phyloP scores from a whole-genome alignment of 2,888 invertebrate species.

The Lydus trimaculatus region DNA sequence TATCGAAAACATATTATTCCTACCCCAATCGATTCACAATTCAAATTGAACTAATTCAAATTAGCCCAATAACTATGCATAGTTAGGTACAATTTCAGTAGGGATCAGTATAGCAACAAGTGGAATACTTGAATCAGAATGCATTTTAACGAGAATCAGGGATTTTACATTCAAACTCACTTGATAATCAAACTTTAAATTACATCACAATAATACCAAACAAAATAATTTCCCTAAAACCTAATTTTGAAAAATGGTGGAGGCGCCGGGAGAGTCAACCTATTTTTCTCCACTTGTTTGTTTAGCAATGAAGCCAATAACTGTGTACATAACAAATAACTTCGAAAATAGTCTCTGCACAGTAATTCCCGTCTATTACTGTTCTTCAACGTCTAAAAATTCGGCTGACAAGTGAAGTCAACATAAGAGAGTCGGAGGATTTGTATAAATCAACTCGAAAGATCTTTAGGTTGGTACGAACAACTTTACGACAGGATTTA shows the following conservation, averaged over 20 bases:
- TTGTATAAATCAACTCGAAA: slow-evolving; percentile 27
- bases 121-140: not conserved
- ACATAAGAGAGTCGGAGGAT: slow-evolving; percentile 10
- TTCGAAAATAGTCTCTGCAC: too few relatives aligned
- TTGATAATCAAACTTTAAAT: not conserved
- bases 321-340: too few relatives aligned
- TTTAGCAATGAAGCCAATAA: too few relatives aligned
- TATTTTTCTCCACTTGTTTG: too few relatives aligned
- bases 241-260: slow-evolving; percentile 24
- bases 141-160: not conserved
- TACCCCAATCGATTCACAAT: not conserved
- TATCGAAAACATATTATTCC: not conserved
- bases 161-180: not conserved
- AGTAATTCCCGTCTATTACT: not conserved
- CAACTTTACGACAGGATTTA: slow-evolving; percentile 21
- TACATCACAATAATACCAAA: not conserved
- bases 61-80: not conserved
- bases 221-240: not conserved
- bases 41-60: not conserved
- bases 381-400: not conserved
- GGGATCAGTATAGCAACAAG: not conserved
- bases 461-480: not conserved
- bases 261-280: slow-evolving; percentile 21
- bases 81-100: not conserved
- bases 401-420: slow-evolving; percentile 14